phyloP scores from a whole-genome alignment of 1,140 invertebrate genomes.

The Doryteuthis pealeii region DNA sequence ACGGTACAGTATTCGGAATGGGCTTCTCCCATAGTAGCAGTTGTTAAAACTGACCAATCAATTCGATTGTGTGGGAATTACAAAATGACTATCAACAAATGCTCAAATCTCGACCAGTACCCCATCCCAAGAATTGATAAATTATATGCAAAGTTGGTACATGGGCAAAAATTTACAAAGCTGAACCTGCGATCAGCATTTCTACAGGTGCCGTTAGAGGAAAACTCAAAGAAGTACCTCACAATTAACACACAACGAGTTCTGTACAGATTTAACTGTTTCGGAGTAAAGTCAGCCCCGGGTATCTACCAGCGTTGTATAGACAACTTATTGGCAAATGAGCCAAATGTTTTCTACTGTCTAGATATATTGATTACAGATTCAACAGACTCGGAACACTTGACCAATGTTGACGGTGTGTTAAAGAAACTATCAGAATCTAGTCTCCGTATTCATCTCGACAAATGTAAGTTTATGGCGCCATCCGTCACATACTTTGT shows the following conservation, averaged over 20 bases:
- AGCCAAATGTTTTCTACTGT: background rate
- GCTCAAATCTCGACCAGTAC: background rate
- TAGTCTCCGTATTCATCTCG: background rate
- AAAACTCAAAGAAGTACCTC: background rate
- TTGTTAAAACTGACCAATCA: background rate
- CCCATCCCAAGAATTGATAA: background rate
- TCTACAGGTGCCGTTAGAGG: background rate
- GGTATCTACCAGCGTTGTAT: slow-evolving; percentile 58
- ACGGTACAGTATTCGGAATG: slow-evolving; percentile 2
- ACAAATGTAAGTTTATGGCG: slow-evolving; percentile 32
- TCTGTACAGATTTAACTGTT: background rate
- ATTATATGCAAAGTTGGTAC: background rate
- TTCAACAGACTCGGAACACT: slow-evolving; percentile 19
- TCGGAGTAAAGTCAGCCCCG: slow-evolving; percentile 54
- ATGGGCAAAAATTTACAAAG: background rate
- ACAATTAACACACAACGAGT: background rate
- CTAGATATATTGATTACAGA: slow-evolving; percentile 28
- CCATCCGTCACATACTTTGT: slow-evolving; percentile 18
- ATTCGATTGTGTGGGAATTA: background rate
- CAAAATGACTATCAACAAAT: slow-evolving; percentile 1
- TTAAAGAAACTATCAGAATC: slow-evolving; percentile 23
- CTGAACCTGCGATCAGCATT: background rate
- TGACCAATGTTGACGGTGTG: slow-evolving; percentile 22
- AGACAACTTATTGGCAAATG: background rate
- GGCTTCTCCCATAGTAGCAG: background rate